phyloP scores from a whole-genome alignment of 2,888 invertebrate species.

The Cerastis leucographa region DNA sequence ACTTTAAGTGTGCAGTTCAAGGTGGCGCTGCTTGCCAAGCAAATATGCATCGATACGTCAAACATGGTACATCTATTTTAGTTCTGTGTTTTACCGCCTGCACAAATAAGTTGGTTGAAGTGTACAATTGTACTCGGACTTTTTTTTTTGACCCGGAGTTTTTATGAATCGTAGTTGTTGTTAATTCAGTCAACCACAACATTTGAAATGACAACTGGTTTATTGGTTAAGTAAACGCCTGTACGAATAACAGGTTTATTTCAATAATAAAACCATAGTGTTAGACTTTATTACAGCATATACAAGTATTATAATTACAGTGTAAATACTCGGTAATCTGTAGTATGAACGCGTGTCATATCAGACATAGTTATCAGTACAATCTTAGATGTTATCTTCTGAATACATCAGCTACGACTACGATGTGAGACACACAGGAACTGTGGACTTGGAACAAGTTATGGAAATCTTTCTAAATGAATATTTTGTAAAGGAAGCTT shows the following conservation, averaged over 20 bases:
- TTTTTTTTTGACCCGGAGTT: too few species aligned
- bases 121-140: too few species aligned
- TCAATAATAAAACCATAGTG: conserved; percentile 22
- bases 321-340: conserved; percentile 47
- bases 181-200: background rate
- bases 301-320: conserved; percentile 30
- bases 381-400: conserved; percentile 75
- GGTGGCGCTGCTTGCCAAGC: too few species aligned
- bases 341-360: conserved; percentile 70
- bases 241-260: background rate
- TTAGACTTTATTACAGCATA: conserved; percentile 20
- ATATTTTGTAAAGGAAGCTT: too few species aligned
- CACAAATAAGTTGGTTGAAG: too few species aligned
- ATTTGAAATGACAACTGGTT: conserved; percentile 2
- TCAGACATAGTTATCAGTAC: conserved; percentile 79
- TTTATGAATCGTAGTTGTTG: background rate
- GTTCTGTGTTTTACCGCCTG: too few species aligned
- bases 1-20: too few species aligned
- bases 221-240: background rate
- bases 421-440: conserved; percentile 26
- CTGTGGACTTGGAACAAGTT: conserved; percentile 59
- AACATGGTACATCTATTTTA: too few species aligned
- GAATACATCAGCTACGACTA: conserved; percentile 70
- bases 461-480: too few species aligned
- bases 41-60: too few species aligned